Percentiles rank a stretch among this genome's conserved stretches.
phyloP scores from a whole-genome alignment of 2,888 invertebrate genomes.

The Conomelus anceps region DNA sequence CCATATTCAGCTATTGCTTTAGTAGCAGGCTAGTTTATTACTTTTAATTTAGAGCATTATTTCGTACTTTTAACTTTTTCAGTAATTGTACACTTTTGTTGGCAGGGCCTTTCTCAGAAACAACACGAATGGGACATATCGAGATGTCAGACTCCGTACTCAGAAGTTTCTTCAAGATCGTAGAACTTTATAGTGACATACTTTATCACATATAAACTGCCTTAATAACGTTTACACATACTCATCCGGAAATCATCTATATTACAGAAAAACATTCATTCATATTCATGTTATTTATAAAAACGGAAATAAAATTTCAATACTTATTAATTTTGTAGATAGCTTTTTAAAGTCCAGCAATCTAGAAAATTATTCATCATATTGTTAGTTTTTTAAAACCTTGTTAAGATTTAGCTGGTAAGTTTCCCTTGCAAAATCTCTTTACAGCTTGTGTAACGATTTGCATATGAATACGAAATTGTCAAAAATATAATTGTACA shows the following conservation, averaged over 20 bases:
- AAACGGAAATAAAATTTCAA: background rate
- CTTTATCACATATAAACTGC: background rate
- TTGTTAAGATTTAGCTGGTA: background rate
- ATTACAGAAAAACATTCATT: background rate
- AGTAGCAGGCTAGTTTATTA: no score
- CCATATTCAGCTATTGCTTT: no score
- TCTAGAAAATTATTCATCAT: background rate
- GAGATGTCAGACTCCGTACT: slow-evolving; percentile 33
- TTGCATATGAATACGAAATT: no score
- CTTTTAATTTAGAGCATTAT: no score
- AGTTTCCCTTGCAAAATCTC: background rate
- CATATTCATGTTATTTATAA: background rate
- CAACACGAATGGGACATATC: slow-evolving; percentile 48
- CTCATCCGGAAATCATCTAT: background rate
- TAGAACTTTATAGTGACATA: background rate
- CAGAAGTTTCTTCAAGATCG: slow-evolving; percentile 28
- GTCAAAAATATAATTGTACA: no score
- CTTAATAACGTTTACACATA: background rate
- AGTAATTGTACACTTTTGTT: slow-evolving; percentile 2
- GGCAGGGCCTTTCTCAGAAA: slow-evolving; percentile 46
- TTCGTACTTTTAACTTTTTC: background rate
- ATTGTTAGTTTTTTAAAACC: background rate
- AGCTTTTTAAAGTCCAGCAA: background rate
- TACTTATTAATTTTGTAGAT: background rate
- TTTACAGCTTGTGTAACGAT: background rate